Percentiles rank a stretch among this genome's conserved stretches.
Conservation (phyloP, 37 sponge, comb jelly and placozoan genomes). For the Chondrosia reniformis region DNA sequence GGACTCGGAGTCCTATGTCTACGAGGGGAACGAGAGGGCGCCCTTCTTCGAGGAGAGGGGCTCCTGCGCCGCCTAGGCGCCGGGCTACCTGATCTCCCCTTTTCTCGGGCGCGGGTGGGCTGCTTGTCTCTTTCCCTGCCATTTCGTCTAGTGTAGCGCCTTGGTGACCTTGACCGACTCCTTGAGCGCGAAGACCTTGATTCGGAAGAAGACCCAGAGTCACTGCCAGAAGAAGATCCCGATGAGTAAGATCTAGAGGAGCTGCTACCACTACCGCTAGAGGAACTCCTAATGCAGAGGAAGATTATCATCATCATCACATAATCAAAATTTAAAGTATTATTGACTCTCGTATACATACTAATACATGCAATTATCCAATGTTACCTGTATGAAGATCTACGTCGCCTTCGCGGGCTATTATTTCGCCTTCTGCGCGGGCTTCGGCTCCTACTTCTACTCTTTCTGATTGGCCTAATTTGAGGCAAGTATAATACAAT, state of each 20-base stretch:
- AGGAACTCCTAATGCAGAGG: too few species aligned
- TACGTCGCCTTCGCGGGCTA: neutral
- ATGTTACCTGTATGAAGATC: neutral
- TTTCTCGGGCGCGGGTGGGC: neutral
- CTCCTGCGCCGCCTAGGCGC: conserved; percentile 12
- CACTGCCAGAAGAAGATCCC: conserved; percentile 1
- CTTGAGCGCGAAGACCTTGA: conserved; percentile 25
- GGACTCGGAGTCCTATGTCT: conserved; percentile 42
- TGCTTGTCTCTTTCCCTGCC: too few species aligned
- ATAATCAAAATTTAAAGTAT: too few species aligned
- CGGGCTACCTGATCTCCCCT: too few species aligned
- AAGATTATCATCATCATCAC: neutral
- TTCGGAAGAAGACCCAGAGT: conserved; percentile 8
- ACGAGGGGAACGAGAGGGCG: neutral
- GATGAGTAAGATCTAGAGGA: conserved; percentile 5
- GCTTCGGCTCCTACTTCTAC: conserved; percentile 22
- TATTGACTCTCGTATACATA: too few species aligned
- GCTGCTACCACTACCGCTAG: conserved; percentile 39
- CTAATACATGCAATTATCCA: too few species aligned
- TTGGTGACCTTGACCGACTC: conserved; percentile 18
- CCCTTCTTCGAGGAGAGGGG: neutral
- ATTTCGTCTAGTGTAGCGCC: neutral
- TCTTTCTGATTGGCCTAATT: conserved; percentile 27
- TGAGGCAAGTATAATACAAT: neutral
- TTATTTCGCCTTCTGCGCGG: conserved; percentile 13